Conservation (phyloP, 2,888 invertebrate species). For the Lymantria monacha region DNA sequence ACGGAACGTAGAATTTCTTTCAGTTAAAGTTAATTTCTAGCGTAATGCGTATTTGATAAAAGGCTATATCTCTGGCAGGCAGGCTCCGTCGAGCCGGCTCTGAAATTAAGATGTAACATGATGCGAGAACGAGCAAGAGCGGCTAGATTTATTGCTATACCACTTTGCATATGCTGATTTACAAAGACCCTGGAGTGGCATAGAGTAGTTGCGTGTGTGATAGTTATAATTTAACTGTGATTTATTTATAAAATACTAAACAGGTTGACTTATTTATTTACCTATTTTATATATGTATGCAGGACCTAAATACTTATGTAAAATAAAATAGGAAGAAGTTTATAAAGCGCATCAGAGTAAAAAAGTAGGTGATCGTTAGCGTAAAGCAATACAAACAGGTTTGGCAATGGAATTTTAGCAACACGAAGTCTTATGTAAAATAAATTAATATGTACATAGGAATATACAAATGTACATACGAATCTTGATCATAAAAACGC, state of each 20-base stretch:
- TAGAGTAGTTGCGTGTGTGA: constrained; percentile 51
- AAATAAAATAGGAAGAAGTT: too few relatives aligned
- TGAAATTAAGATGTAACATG: constrained; percentile 84
- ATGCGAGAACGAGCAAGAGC: constrained; percentile 83
- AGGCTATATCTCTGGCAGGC: constrained; percentile 78
- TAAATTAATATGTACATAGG: too few relatives aligned
- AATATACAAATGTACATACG: too few relatives aligned
- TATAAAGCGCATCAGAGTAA: too few relatives aligned
- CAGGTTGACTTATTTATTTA: constrained; percentile 3
- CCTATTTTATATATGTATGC: neutral
- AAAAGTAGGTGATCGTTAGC: too few relatives aligned
- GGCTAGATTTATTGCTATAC: constrained; percentile 82
- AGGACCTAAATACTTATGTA: too few relatives aligned
- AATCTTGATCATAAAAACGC: too few relatives aligned
- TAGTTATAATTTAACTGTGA: constrained; percentile 38
- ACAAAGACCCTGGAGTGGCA: constrained; percentile 70
- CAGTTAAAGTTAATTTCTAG: constrained; percentile 77
- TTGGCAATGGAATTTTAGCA: too few relatives aligned
- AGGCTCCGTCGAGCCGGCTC: constrained; percentile 79
- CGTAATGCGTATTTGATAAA: constrained; percentile 81
- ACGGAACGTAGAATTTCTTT: constrained; percentile 66
- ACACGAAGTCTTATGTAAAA: too few relatives aligned
- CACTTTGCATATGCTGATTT: constrained; percentile 84
- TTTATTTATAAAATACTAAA: constrained; percentile 5
- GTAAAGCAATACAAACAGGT: too few relatives aligned